Evolutionary conservation across 1,140 invertebrate species (phyloP).

Genomic region (Eciton burchellii): DNA sequence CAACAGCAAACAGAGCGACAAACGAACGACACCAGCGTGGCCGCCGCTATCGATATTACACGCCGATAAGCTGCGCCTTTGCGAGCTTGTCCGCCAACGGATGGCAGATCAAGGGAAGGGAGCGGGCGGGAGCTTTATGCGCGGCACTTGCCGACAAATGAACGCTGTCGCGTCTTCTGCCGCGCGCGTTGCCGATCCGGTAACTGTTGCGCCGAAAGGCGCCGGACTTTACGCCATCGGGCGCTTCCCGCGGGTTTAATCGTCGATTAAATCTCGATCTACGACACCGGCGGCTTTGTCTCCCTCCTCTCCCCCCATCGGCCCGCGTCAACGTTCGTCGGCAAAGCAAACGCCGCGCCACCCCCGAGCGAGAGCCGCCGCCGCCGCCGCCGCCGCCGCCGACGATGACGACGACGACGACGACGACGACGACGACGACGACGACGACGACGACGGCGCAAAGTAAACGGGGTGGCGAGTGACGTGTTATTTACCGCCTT

Average conservation of each 20-base stretch:
- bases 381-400: constrained; percentile 65
- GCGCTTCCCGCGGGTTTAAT: constrained; percentile 26
- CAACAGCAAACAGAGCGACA: neutral
- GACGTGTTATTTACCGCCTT: constrained; percentile 82
- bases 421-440: no score
- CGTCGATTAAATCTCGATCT: constrained; percentile 60
- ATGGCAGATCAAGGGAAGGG: no score
- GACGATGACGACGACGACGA: no score
- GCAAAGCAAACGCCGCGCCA: constrained; percentile 32
- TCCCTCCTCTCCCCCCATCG: neutral
- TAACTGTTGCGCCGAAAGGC: no score
- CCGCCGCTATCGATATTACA: neutral
- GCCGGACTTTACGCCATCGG: no score
- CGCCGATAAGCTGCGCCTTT: neutral
- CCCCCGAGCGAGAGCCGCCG: constrained; percentile 44
- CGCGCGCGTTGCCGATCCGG: no score
- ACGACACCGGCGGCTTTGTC: constrained; percentile 26
- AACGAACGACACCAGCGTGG: neutral
- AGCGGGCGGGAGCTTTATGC: neutral
- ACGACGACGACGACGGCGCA: constrained; percentile 70
- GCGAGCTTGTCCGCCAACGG: neutral
- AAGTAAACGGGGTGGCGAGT: constrained; percentile 81
- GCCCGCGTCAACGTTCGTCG: constrained; percentile 19
- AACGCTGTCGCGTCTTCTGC: no score
- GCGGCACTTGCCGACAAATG: neutral